Conservation (phyloP, 53 echinoderm and acorn worm species). For the Echinometra lucunter region DNA sequence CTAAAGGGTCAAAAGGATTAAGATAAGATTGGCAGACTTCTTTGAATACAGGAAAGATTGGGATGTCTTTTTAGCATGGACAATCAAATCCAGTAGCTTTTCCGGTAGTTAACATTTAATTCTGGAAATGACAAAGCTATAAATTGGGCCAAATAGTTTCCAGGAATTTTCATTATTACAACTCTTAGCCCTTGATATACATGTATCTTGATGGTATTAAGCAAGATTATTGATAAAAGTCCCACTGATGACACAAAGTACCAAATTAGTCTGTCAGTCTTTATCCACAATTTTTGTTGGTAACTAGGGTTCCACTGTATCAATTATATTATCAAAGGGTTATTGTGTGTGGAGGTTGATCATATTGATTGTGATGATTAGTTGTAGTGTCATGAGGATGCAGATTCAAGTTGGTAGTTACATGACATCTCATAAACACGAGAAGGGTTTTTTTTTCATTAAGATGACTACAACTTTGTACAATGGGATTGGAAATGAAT, state of each 20-base stretch:
- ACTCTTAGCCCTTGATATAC: background rate
- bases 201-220: background rate
- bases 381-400: no score
- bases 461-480: no score
- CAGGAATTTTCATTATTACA: background rate
- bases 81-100: background rate
- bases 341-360: no score
- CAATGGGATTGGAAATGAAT: no score
- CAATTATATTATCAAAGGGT: no score
- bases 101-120: background rate
- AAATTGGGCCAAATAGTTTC: background rate
- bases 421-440: no score
- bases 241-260: background rate
- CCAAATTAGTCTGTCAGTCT: background rate
- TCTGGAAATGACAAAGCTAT: background rate
- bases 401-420: no score
- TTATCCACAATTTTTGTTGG: background rate
- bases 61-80: background rate
- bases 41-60: slow-evolving; percentile 1
- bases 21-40: background rate
- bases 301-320: background rate
- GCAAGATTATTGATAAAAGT: background rate
- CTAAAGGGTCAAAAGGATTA: background rate
- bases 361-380: no score
- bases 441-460: no score